phyloP scores from a whole-genome alignment of 2,797 vertebrate genomes.

The Petrocephalus schoutedeni region DNA sequence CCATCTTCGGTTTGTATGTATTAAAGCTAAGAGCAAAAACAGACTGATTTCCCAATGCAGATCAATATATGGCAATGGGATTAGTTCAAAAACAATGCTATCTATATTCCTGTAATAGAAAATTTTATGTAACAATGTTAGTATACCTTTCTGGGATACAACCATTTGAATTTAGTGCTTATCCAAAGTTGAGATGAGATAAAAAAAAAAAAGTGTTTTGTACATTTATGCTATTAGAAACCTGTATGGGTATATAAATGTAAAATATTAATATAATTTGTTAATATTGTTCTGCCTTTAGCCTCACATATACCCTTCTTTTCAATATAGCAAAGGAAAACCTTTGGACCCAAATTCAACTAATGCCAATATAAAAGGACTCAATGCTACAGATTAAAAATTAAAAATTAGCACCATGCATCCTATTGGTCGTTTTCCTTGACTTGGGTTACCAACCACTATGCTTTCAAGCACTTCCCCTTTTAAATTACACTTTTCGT shows the following conservation, averaged over 20 bases:
- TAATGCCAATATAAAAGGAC: conserved; percentile 17
- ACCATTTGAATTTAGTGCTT: not conserved
- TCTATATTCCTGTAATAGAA: not conserved
- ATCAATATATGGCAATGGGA: not conserved
- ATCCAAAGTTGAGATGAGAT: not conserved
- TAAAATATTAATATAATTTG: conserved; percentile 3
- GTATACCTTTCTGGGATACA: not conserved
- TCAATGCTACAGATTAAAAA: conserved; percentile 37
- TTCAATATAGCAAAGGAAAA: conserved; percentile 13
- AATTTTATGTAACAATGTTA: not conserved
- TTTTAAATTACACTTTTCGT: conserved; percentile 63
- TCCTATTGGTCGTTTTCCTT: conserved; percentile 31
- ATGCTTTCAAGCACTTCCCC: conserved; percentile 56
- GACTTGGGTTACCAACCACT: conserved; percentile 47
- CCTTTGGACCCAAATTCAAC: conserved; percentile 24
- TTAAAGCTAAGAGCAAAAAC: conserved; percentile 9
- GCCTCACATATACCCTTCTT: not conserved
- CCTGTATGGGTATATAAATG: conserved; percentile 21
- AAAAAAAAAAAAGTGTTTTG: not conserved
- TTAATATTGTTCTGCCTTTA: not conserved
- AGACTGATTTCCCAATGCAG: not conserved
- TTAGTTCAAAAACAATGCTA: not conserved
- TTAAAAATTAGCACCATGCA: conserved; percentile 57
- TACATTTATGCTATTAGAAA: conserved; percentile 17
- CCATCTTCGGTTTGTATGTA: not conserved